These are phyloP conservation scores for Nothura maculosa DNA, from an alignment of 2,797 vertebrate genomes.

Conservation along the genomic window DNA sequence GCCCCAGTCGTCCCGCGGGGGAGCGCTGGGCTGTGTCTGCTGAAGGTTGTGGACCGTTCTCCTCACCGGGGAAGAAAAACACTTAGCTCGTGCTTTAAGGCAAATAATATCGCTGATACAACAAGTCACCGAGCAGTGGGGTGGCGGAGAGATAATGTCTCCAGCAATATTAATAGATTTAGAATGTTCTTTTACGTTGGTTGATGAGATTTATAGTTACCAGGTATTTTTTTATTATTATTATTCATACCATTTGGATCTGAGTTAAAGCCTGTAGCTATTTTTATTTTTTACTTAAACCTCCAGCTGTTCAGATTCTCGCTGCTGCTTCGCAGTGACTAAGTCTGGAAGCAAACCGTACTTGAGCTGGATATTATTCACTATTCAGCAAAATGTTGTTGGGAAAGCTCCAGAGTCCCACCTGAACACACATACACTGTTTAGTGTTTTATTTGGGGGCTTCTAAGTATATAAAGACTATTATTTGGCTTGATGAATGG, in stretches of 20 bases:
- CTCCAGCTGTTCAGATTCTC: conserved; percentile 83
- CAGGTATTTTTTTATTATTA: conserved; percentile 82
- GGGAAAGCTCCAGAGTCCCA: conserved; percentile 65
- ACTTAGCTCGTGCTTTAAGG: conserved; percentile 87
- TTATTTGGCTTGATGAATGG: conserved; percentile 30
- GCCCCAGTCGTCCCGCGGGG: conserved; percentile 83
- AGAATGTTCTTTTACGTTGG: conserved; percentile 83
- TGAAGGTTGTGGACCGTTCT: conserved; percentile 82
- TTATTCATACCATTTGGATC: conserved; percentile 82
- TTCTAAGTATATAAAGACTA: conserved; percentile 45
- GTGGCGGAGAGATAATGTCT: conserved; percentile 85
- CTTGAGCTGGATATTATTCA: conserved; percentile 81
- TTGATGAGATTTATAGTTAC: conserved; percentile 86
- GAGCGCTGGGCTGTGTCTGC: conserved; percentile 85
- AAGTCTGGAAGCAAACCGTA: conserved; percentile 73
- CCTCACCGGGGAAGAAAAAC: conserved; percentile 84
- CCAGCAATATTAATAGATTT: conserved; percentile 88
- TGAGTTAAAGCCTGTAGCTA: conserved; percentile 81
- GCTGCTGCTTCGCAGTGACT: conserved; percentile 71
- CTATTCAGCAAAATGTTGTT: conserved; percentile 77
- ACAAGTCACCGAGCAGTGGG: conserved; percentile 86
- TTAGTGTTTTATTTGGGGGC: conserved; percentile 6
- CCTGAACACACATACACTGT: conserved; percentile 55
- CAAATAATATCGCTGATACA: conserved; percentile 86
- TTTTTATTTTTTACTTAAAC: conserved; percentile 84